These are phyloP conservation scores for Miltochrista miniata DNA, from an alignment of 2,888 invertebrate species.

Conservation along the genomic window DNA sequence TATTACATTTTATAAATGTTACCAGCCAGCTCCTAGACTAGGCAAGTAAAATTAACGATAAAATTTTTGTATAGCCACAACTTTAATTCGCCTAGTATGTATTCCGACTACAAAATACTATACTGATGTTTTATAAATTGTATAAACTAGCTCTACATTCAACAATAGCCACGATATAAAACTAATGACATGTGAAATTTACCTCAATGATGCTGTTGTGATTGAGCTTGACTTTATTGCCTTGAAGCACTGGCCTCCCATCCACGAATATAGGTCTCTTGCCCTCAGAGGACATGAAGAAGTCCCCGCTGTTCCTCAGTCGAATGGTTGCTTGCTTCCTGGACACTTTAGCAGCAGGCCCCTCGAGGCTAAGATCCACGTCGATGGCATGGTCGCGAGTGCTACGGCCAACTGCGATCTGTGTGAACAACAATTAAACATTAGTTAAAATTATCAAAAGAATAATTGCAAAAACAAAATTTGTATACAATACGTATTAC, in stretches of 20 bases:
- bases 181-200: slow-evolving; percentile 33
- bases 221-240: slow-evolving; percentile 94
- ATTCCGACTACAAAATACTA: no score
- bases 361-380: slow-evolving; percentile 96
- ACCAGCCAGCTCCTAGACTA: no score
- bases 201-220: slow-evolving; percentile 98
- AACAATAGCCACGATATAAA: slow-evolving; percentile 23
- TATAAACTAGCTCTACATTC: slow-evolving; percentile 18
- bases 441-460: slow-evolving; percentile 8
- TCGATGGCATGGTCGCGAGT: slow-evolving; percentile 95
- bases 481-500: slow-evolving; percentile 17
- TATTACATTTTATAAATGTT: no score
- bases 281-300: slow-evolving; percentile 97
- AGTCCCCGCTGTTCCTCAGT: slow-evolving; percentile 96
- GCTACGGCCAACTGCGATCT: slow-evolving; percentile 96
- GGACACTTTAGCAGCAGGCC: slow-evolving; percentile 97
- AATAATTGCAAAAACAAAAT: slow-evolving; percentile 11
- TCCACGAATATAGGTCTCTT: slow-evolving; percentile 97
- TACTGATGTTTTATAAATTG: no score
- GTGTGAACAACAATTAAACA: slow-evolving; percentile 13
- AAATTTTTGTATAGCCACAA: no score
- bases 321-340: slow-evolving; percentile 96
- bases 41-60: no score
- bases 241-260: slow-evolving; percentile 93
- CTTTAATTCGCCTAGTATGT: background rate